Evolutionary conservation across 2,113 vertebrate genomes (phyloP), one percentile per base, ranked within the genome.

Genomic region (Montifringilla adamsi): DNA sequence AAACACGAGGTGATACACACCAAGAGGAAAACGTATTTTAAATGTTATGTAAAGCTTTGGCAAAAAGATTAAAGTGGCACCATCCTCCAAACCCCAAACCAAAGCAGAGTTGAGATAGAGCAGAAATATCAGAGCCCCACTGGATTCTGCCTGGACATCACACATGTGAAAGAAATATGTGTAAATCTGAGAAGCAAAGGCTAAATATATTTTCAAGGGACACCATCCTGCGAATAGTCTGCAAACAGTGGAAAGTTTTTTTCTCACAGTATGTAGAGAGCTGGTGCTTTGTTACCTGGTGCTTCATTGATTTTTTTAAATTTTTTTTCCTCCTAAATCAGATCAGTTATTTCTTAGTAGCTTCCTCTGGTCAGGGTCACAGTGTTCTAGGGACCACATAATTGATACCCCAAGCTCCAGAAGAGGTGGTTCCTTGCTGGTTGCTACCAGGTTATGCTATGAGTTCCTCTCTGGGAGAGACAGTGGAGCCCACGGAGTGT

Each of bases 401-500:
- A 55, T 0, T 31, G 6, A 41, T 26, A 79, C 13, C 17, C 37
- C 69, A 73, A 56, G 53, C 27, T n/a, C 49, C 50, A 69, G 59
- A 69, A 37, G 30, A 59, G 30, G 10, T 27, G 23, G 19, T 22
- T 87, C 66, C 47, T 78, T 72, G 35, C 39, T 53, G 53, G 33
- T 62, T 28, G 3, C 44, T 75, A 15, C 12, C 6, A 49, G 35
- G 46, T 4, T 76, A n/a, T 0, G 0, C 47, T 41, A 30, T 14
- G 44, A 50, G 35, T 50, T 84, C 1, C 0, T 20, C 19, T n/a
- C 46, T 69, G 28, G 35, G 35, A 91, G 52, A 78, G 44, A 72
- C 10, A 44, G 16, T 0, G 4, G 55, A 94, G 59, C 27, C 7
- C n/a, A 46, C 0, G 0, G 16, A 8, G 3, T 9, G 7, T 30